Conservation (phyloP, 2,113 vertebrate species). For the Rattus rattus region DNA sequence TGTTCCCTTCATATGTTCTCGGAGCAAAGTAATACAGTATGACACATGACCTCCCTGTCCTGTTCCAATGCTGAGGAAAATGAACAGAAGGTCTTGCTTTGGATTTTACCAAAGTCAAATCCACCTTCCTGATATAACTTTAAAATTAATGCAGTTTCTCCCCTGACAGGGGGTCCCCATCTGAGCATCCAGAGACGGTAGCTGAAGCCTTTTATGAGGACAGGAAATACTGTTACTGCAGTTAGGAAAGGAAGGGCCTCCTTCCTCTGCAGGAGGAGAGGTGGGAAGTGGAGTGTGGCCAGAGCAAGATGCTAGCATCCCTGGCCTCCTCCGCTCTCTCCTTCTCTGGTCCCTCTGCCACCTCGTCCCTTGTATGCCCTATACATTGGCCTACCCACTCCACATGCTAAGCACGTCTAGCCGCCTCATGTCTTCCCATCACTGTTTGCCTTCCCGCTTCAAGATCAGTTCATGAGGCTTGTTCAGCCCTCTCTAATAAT, state of each 20-base stretch:
- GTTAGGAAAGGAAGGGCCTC: background rate
- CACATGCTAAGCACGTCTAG: fast-evolving
- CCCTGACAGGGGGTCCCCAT: background rate
- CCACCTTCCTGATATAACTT: background rate
- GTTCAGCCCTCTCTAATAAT: background rate
- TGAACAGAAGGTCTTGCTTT: background rate
- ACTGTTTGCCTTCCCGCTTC: background rate
- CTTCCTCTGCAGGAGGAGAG: background rate
- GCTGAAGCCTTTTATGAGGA: background rate
- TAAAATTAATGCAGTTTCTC: background rate
- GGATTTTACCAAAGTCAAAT: background rate
- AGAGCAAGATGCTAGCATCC: background rate
- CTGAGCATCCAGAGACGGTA: background rate
- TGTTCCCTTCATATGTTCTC: background rate
- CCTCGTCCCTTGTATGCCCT: fast-evolving
- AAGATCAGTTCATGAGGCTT: background rate
- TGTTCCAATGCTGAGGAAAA: background rate
- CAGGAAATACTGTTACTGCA: background rate
- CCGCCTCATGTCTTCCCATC: background rate
- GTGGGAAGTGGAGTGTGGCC: background rate
- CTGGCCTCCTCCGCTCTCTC: background rate
- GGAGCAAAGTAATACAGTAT: background rate
- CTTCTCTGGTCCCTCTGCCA: background rate
- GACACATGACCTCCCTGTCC: background rate
- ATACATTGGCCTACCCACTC: fast-evolving